A percentile compares a stretch with the other conserved stretches of the same genome.
phyloP scores from a whole-genome alignment of 2,888 invertebrate species.

The Agelastica alni region DNA sequence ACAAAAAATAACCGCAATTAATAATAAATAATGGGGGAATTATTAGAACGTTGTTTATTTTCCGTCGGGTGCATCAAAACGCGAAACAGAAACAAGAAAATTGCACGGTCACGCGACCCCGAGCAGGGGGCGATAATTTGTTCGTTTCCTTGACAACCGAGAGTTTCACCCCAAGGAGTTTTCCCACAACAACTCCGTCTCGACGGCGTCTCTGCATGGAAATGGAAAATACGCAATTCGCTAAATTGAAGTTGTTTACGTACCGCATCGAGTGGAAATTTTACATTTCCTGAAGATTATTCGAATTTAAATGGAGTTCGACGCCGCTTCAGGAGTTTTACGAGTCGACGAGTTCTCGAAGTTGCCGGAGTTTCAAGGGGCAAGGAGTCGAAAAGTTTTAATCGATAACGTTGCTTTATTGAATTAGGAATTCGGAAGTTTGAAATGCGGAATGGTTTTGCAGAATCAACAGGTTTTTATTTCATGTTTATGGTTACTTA shows the following conservation, averaged over 20 bases:
- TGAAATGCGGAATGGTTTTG: background rate
- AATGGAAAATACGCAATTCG: conserved; percentile 14
- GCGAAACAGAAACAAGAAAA: too few species aligned
- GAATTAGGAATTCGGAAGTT: background rate
- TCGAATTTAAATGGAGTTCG: background rate
- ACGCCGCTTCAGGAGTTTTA: background rate
- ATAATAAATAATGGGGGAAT: too few species aligned
- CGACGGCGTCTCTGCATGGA: background rate
- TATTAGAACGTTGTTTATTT: too few species aligned
- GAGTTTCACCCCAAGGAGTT: conserved; percentile 34
- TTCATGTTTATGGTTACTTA: too few species aligned
- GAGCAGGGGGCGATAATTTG: conserved; percentile 35
- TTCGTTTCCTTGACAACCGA: conserved; percentile 38
- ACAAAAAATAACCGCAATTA: too few species aligned
- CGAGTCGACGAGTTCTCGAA: background rate
- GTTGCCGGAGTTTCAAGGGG: background rate
- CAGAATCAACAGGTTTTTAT: background rate
- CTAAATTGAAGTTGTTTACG: conserved; percentile 22
- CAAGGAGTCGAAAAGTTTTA: background rate
- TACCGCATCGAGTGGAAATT: background rate
- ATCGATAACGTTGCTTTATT: background rate
- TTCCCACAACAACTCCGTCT: conserved; percentile 13
- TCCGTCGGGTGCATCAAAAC: too few species aligned
- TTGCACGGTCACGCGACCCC: conserved; percentile 22
- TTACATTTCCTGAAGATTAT: conserved; percentile 8